Evolutionary conservation across 2,113 vertebrate genomes (phyloP).

Genomic region (Acinonyx jubatus): DNA sequence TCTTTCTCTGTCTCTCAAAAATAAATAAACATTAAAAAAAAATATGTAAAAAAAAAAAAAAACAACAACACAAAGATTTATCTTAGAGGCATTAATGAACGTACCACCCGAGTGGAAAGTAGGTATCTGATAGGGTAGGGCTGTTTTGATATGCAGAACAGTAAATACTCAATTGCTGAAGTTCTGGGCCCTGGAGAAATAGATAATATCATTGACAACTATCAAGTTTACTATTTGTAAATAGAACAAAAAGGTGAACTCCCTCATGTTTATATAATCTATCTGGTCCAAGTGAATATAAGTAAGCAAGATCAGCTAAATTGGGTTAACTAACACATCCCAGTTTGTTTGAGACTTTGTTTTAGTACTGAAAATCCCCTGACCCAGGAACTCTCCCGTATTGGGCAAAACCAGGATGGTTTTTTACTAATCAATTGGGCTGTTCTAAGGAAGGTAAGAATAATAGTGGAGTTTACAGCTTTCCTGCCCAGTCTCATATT

Average conservation of each 20-base stretch:
- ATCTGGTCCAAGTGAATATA: not conserved
- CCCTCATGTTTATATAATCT: not conserved
- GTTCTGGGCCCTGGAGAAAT: not conserved
- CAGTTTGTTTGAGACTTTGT: not conserved
- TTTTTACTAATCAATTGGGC: not conserved
- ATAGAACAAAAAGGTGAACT: not conserved
- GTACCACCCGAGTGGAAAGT: not conserved
- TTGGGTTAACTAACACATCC: not conserved
- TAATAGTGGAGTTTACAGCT: rapidly evolving
- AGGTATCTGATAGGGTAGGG: not conserved
- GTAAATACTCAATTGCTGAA: not conserved
- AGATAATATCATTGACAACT: not conserved
- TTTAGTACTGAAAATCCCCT: not conserved
- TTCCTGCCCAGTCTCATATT: not conserved
- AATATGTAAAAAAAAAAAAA: too few species aligned
- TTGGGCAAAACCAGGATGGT: not conserved
- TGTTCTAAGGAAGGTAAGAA: not conserved
- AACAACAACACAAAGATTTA: not conserved
- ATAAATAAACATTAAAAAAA: too few species aligned
- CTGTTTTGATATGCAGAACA: not conserved
- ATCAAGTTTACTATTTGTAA: not conserved
- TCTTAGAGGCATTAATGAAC: not conserved
- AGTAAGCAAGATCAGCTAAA: not conserved
- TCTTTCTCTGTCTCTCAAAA: too few species aligned
- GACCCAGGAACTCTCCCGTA: not conserved